Conservation (phyloP, 2,113 vertebrate species). For the Scomber scombrus region DNA sequence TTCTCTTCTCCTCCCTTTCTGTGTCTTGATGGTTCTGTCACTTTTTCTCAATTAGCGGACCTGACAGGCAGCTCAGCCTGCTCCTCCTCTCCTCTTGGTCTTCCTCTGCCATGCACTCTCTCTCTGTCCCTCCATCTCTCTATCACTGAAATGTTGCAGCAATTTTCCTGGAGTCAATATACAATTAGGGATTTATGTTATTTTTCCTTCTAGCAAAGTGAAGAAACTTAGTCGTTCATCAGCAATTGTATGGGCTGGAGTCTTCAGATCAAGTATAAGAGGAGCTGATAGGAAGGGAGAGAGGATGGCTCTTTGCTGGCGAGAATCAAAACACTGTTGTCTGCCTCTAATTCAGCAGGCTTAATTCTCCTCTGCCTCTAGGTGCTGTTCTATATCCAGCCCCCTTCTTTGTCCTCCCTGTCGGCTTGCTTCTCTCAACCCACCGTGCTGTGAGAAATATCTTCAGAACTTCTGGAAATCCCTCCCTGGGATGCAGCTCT, state of each 20-base stretch:
- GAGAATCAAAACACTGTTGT: constrained; percentile 28
- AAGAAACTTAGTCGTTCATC: constrained; percentile 4
- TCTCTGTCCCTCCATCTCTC: constrained; percentile 27
- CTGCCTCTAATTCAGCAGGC: constrained; percentile 45
- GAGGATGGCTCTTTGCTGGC: constrained; percentile 4
- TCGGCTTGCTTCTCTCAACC: constrained; percentile 51
- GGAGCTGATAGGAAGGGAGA: background rate
- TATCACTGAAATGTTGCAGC: constrained; percentile 26
- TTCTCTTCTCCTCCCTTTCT: constrained; percentile 66
- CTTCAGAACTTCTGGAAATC: constrained; percentile 63
- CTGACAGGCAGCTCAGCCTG: constrained; percentile 78
- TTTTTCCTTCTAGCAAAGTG: constrained; percentile 19
- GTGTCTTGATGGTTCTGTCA: constrained; percentile 78
- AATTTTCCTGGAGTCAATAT: constrained; percentile 40
- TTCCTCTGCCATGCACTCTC: constrained; percentile 44
- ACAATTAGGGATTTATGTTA: constrained; percentile 35
- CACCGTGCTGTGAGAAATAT: constrained; percentile 58
- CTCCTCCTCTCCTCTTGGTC: constrained; percentile 72
- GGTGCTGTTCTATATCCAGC: constrained; percentile 61
- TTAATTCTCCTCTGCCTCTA: constrained; percentile 55
- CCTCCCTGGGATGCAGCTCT: constrained; percentile 57
- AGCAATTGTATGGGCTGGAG: constrained; percentile 13
- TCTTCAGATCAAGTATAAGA: constrained; percentile 30
- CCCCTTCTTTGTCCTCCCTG: constrained; percentile 56
- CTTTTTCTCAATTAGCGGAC: constrained; percentile 83